phyloP scores from a whole-genome alignment of 2,888 invertebrate genomes.

The Petrolisthes manimaculis region DNA sequence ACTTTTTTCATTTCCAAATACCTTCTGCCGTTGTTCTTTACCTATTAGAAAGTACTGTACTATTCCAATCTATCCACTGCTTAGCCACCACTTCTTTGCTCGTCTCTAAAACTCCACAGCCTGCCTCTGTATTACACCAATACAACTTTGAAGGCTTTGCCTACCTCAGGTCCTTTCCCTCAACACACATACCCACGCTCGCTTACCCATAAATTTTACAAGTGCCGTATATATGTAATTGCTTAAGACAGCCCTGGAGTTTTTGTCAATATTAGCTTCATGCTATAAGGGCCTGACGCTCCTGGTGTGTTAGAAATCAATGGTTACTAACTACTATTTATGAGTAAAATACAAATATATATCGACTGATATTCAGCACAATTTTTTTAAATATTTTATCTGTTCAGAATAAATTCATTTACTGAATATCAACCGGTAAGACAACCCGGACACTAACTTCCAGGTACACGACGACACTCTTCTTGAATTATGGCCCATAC shows the following conservation, averaged over 20 bases:
- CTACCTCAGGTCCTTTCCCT: not conserved
- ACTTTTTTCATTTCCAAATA: not conserved
- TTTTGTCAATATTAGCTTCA: no score
- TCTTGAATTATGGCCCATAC: not conserved
- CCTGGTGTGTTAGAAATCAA: no score
- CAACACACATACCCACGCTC: not conserved
- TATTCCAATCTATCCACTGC: not conserved
- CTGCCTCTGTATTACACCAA: not conserved
- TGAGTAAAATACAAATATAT: no score
- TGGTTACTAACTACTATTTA: no score
- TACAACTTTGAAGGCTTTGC: not conserved
- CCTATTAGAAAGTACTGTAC: not conserved
- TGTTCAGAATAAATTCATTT: no score
- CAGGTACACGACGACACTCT: no score
- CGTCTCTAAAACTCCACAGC: not conserved
- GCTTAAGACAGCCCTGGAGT: no score
- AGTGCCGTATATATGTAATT: not conserved
- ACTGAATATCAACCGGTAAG: no score
- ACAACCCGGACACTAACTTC: no score
- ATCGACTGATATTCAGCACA: no score
- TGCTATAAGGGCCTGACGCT: no score
- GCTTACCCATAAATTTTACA: not conserved
- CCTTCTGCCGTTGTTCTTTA: not conserved
- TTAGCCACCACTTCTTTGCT: not conserved
- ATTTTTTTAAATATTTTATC: no score